Evolutionary conservation across 2,113 vertebrate species (phyloP).

Genomic region (Agelaius tricolor): DNA sequence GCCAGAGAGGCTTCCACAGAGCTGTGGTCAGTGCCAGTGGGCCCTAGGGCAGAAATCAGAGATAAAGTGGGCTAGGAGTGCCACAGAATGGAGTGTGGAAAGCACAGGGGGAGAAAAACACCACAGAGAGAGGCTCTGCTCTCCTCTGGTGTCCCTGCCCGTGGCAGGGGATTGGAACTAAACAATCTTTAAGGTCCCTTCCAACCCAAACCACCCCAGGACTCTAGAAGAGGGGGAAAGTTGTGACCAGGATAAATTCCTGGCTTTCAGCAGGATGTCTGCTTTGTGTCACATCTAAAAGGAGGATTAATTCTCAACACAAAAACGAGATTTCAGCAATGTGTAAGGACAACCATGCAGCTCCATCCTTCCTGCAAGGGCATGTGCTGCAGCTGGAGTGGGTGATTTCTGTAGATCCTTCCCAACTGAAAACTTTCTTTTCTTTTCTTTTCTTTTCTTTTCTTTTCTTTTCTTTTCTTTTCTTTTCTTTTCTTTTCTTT

Average conservation of each 20-base stretch:
- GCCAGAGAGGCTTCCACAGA: rapidly evolving
- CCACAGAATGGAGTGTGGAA: neutral
- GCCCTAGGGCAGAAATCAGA: neutral
- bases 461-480: too few relatives aligned
- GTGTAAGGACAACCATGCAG: neutral
- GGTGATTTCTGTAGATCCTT: neutral
- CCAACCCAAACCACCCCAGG: neutral
- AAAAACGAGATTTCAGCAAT: neutral
- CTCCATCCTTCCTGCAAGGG: neutral
- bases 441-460: too few relatives aligned
- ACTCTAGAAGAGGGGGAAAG: neutral
- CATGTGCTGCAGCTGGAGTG: neutral
- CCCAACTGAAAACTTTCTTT: neutral
- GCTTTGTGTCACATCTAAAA: neutral
- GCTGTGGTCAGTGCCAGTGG: neutral
- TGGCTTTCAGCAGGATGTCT: neutral
- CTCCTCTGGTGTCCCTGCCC: neutral
- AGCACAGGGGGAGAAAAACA: neutral
- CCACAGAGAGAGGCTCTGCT: neutral
- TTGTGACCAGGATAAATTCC: neutral
- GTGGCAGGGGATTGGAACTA: neutral
- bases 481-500: too few relatives aligned
- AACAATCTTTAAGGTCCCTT: neutral
- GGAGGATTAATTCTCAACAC: neutral
- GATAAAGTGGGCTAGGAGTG: neutral